These are phyloP conservation scores for Myripristis jacobus DNA, from an alignment of 2,797 vertebrate genomes.

Conservation along the genomic window DNA sequence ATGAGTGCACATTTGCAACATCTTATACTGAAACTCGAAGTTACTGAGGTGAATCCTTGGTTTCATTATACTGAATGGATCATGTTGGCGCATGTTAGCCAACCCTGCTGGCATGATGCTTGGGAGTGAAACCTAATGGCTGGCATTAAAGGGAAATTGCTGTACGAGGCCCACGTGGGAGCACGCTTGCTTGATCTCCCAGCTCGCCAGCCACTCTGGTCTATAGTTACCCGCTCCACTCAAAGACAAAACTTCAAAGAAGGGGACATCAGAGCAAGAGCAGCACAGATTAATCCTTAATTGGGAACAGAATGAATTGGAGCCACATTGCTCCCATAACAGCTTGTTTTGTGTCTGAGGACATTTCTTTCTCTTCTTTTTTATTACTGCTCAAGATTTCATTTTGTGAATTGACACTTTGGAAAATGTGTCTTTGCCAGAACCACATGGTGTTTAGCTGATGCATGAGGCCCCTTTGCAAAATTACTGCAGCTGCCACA, in stretches of 20 bases:
- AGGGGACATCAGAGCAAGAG: constrained; percentile 48
- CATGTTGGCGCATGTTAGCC: constrained; percentile 44
- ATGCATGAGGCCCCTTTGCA: constrained; percentile 15
- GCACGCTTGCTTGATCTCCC: constrained; percentile 63
- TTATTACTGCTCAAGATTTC: constrained; percentile 24
- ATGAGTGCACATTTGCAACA: neutral
- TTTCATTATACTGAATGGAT: constrained; percentile 46
- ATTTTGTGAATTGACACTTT: constrained; percentile 56
- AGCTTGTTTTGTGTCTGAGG: constrained; percentile 42
- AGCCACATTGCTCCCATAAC: constrained; percentile 30
- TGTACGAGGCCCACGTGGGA: constrained; percentile 71
- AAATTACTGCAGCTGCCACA: constrained; percentile 17
- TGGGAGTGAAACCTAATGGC: constrained; percentile 63
- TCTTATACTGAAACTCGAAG: constrained; percentile 10
- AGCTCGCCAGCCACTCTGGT: constrained; percentile 45
- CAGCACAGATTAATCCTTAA: constrained; percentile 63
- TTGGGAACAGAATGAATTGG: constrained; percentile 59
- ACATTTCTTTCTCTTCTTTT: constrained; percentile 38
- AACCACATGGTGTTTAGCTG: constrained; percentile 31
- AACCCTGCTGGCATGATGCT: constrained; percentile 53
- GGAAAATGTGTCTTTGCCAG: constrained; percentile 30
- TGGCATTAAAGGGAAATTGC: constrained; percentile 76
- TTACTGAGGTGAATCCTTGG: constrained; percentile 27
- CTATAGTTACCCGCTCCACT: constrained; percentile 56
- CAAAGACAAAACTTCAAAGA: constrained; percentile 74